phyloP scores from a whole-genome alignment of 2,797 vertebrate genomes.

The Stomatorhinus walkeri region DNA sequence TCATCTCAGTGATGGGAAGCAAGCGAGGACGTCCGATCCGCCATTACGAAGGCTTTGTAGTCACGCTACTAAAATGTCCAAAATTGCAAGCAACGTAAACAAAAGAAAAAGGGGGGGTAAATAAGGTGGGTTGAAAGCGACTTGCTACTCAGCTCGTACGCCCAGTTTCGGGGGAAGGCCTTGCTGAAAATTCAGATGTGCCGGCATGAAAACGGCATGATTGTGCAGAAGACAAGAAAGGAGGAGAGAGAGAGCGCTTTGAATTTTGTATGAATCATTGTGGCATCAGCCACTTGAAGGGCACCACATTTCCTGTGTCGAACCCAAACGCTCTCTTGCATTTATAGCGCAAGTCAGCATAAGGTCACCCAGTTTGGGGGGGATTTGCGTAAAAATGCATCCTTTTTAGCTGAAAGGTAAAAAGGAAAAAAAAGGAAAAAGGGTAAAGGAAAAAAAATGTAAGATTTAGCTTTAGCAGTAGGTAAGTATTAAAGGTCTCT shows the following conservation, averaged over 20 bases:
- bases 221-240: background rate
- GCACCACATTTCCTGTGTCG: background rate
- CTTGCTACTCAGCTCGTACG: background rate
- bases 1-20: background rate
- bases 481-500: background rate
- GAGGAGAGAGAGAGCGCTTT: background rate
- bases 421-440: no score
- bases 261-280: background rate
- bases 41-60: background rate
- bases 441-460: background rate
- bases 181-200: background rate
- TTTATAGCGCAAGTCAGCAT: background rate
- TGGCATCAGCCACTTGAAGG: conserved; percentile 9
- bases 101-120: background rate
- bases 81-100: background rate
- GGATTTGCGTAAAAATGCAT: background rate
- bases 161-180: background rate
- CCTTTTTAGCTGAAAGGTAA: background rate
- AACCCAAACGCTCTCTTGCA: background rate
- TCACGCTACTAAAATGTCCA: background rate
- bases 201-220: background rate
- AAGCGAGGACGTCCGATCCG: background rate
- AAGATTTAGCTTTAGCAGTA: background rate
- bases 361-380: background rate
- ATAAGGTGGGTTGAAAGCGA: background rate